phyloP scores from a whole-genome alignment of 92 coral and sea anemone species.

The Phenganax stokvisi region DNA sequence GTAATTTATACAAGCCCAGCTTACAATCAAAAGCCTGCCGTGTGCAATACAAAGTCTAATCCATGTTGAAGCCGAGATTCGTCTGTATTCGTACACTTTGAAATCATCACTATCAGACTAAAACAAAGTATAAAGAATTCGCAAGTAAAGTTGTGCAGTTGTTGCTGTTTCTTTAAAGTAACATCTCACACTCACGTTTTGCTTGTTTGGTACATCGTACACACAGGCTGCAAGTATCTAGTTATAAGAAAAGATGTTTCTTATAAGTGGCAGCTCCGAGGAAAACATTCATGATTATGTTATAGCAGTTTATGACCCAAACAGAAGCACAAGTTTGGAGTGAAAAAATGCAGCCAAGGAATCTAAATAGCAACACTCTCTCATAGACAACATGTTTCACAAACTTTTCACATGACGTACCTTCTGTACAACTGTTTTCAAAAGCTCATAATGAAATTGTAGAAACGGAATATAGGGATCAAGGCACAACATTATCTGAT shows the following conservation, averaged over 20 bases:
- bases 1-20: neutral
- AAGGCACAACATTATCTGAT: conserved; percentile 55
- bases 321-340: too few species aligned
- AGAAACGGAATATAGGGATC: conserved; percentile 70
- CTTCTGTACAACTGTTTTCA: conserved; percentile 69
- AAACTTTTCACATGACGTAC: conserved; percentile 18
- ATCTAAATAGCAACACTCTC: neutral
- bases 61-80: conserved; percentile 67
- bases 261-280: too few species aligned
- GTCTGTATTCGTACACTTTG: conserved; percentile 76
- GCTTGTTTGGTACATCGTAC: neutral
- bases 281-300: too few species aligned
- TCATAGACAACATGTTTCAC: neutral
- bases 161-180: neutral
- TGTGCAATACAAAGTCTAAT: conserved; percentile 61
- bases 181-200: neutral
- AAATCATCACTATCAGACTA: conserved; percentile 28
- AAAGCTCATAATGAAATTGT: conserved; percentile 53
- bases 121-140: neutral
- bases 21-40: conserved; percentile 71
- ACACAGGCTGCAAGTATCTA: conserved; percentile 49
- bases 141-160: neutral
- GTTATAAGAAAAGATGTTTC: conserved; percentile 3
- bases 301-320: too few species aligned
- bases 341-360: neutral